A percentile compares a stretch with the other conserved stretches of the same genome.
Evolutionary conservation across 2,888 invertebrate species (phyloP).

Genomic region (Platycnemis pennipes): DNA sequence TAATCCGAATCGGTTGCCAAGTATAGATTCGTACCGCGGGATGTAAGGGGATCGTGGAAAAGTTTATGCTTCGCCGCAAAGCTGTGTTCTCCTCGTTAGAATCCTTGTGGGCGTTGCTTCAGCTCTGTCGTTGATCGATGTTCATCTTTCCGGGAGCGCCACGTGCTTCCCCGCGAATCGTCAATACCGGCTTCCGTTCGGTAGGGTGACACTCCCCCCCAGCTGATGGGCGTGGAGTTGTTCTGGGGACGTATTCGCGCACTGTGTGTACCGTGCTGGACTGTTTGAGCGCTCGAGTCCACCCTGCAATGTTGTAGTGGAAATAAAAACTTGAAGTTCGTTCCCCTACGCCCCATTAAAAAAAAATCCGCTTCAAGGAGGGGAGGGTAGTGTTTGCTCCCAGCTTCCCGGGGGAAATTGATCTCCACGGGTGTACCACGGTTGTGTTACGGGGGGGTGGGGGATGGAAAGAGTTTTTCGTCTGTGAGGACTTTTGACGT

Average conservation of each 20-base stretch:
- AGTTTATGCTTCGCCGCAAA: neutral
- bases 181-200: neutral
- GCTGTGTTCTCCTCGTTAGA: neutral
- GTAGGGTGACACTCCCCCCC: neutral
- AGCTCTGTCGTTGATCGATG: neutral
- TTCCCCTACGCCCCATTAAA: too few species aligned
- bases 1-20: conserved; percentile 1
- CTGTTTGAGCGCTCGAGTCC: too few species aligned
- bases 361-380: too few species aligned
- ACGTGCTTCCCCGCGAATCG: neutral
- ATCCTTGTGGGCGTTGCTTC: neutral
- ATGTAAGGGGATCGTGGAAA: neutral
- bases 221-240: too few species aligned
- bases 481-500: neutral
- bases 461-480: neutral
- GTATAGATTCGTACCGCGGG: conserved; percentile 10
- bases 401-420: neutral
- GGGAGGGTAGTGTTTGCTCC: too few species aligned
- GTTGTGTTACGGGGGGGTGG: neutral
- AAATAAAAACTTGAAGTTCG: too few species aligned
- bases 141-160: neutral
- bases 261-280: too few species aligned
- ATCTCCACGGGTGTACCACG: too few species aligned
- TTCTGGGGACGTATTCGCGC: too few species aligned
- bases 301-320: too few species aligned